phyloP scores from a whole-genome alignment of 2,797 vertebrate species.

The Merluccius polli region DNA sequence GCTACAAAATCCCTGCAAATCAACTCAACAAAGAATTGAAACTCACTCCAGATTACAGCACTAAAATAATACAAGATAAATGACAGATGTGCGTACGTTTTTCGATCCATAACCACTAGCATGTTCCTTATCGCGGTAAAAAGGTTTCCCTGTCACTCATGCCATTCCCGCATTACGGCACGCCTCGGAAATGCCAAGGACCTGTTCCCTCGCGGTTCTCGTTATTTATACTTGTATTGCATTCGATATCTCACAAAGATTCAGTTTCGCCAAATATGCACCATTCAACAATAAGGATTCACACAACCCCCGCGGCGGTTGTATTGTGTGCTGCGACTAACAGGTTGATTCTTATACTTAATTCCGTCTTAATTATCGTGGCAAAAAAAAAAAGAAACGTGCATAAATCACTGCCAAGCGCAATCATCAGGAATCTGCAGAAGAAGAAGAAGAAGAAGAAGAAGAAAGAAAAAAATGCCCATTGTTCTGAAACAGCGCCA shows the following conservation, averaged over 20 bases:
- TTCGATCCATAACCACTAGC: background rate
- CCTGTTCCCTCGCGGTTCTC: background rate
- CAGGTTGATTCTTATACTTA: slow-evolving; percentile 13
- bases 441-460: no score
- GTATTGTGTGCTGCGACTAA: slow-evolving; percentile 10
- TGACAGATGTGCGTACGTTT: background rate
- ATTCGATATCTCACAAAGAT: slow-evolving; percentile 44
- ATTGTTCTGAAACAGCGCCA: slow-evolving; percentile 25
- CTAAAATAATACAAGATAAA: background rate
- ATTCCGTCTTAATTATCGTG: slow-evolving; percentile 29
- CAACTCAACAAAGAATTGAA: background rate
- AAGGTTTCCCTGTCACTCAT: slow-evolving; percentile 6
- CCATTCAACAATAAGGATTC: slow-evolving; percentile 26
- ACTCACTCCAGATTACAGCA: background rate
- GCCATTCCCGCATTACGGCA: background rate
- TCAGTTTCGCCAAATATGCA: slow-evolving; percentile 25
- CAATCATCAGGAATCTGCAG: slow-evolving; percentile 29
- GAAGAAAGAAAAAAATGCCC: slow-evolving; percentile 7
- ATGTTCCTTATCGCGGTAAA: background rate
- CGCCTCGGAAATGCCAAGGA: background rate
- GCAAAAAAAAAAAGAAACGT: slow-evolving; percentile 5
- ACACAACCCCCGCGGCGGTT: slow-evolving; percentile 25
- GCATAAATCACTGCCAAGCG: slow-evolving; percentile 26
- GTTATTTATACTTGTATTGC: background rate
- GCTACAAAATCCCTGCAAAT: background rate